Percentiles rank a stretch among this genome's conserved stretches.
phyloP scores from a whole-genome alignment of 2,797 vertebrate genomes.

The Ispidina picta region DNA sequence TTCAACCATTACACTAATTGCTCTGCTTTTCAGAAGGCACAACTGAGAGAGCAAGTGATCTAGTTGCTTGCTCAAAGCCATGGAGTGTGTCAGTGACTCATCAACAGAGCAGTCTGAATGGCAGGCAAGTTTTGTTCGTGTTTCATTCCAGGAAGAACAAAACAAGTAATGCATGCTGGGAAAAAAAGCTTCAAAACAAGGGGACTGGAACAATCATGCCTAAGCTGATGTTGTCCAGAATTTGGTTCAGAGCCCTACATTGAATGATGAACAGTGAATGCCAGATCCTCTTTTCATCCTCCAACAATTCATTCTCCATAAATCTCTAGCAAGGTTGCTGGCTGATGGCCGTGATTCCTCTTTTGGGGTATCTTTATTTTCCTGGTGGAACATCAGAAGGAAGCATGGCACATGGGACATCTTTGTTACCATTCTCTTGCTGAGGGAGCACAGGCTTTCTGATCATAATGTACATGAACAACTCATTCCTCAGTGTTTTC shows the following conservation, averaged over 20 bases:
- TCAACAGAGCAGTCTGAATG: not conserved
- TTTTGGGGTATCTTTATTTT: not conserved
- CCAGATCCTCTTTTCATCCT: not conserved
- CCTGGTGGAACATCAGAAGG: not conserved
- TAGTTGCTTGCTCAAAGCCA: not conserved
- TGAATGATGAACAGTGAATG: not conserved
- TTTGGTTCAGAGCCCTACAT: not conserved
- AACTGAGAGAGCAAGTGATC: not conserved
- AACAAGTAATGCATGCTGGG: not conserved
- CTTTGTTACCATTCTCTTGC: not conserved
- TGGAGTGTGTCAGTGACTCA: not conserved
- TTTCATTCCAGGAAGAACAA: slow-evolving; percentile 14
- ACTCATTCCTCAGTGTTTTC: not conserved
- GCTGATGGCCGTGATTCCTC: not conserved
- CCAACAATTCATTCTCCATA: not conserved
- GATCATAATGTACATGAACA: not conserved
- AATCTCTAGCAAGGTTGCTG: not conserved
- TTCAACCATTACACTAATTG: not conserved
- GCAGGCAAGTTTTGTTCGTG: not conserved
- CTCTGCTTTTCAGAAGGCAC: not conserved
- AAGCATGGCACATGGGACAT: not conserved
- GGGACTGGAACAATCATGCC: not conserved
- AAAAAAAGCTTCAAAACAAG: not conserved
- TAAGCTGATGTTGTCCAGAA: not conserved
- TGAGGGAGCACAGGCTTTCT: not conserved